A percentile compares a stretch with the other conserved stretches of the same genome.
Conservation (phyloP, 2,888 invertebrate genomes). For the Andrena chrysosceles region DNA sequence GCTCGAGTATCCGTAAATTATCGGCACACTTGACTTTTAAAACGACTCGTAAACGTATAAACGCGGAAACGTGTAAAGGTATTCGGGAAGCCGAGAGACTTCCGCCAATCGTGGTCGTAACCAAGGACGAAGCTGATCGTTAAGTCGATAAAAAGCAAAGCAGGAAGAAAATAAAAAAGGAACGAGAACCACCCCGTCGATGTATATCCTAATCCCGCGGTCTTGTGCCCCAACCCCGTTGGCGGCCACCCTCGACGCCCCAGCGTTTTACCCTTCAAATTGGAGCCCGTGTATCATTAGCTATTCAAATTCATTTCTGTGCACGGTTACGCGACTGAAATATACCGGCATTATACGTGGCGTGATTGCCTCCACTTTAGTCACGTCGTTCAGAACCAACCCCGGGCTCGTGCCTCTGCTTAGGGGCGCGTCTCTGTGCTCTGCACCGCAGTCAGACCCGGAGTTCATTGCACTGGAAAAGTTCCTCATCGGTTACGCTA, state of each 20-base stretch:
- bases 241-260: constrained; percentile 25
- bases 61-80: constrained; percentile 17
- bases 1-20: neutral
- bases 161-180: constrained; percentile 11
- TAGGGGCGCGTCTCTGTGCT: constrained; percentile 44
- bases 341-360: constrained; percentile 50
- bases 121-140: constrained; percentile 17
- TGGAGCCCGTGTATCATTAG: constrained; percentile 55
- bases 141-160: constrained; percentile 29
- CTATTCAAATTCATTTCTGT: constrained; percentile 67
- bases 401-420: constrained; percentile 29
- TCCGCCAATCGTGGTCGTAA: constrained; percentile 17
- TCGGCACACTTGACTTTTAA: neutral
- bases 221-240: neutral
- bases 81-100: constrained; percentile 7
- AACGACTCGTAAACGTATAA: neutral
- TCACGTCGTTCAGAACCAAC: constrained; percentile 54
- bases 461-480: constrained; percentile 68
- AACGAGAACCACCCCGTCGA: constrained; percentile 12
- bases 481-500: constrained; percentile 56
- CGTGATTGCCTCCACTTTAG: constrained; percentile 63
- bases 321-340: constrained; percentile 50
- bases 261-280: constrained; percentile 39
- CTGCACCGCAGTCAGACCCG: constrained; percentile 17
- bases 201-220: constrained; percentile 41